These are phyloP conservation scores for Drosophila asahinai DNA, from an alignment of 1,140 invertebrate species.

Conservation along the genomic window DNA sequence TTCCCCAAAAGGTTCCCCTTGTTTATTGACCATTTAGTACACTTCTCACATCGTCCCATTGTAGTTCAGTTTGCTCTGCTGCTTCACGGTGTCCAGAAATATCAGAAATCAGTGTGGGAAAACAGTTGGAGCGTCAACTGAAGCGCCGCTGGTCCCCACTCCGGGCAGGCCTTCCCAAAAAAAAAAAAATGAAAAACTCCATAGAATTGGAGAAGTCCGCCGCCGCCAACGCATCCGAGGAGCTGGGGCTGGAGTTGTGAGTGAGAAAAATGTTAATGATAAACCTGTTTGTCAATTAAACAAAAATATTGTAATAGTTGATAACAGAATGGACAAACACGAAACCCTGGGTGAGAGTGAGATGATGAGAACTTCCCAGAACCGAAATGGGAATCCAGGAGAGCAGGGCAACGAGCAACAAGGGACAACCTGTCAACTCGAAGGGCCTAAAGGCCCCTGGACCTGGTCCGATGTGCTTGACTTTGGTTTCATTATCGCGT, in stretches of 20 bases:
- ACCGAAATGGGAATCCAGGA: conserved; percentile 32
- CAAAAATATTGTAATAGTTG: conserved; percentile 83
- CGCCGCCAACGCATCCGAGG: conserved; percentile 54
- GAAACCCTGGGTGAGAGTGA: conserved; percentile 24
- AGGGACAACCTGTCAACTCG: conserved; percentile 73
- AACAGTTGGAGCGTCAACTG: conserved; percentile 79
- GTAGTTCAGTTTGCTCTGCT: conserved; percentile 22
- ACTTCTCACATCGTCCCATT: conserved; percentile 39
- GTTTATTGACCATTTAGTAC: conserved; percentile 50
- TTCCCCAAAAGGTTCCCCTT: not conserved
- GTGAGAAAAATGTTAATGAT: conserved; percentile 74
- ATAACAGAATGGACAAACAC: conserved; percentile 79
- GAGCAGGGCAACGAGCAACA: conserved; percentile 10
- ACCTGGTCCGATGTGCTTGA: conserved; percentile 71
- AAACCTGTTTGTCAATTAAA: conserved; percentile 84
- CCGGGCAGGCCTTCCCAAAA: conserved; percentile 6
- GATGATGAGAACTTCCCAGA: conserved; percentile 78
- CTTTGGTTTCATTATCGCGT: conserved; percentile 78
- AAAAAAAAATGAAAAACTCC: conserved; percentile 3
- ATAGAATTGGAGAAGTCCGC: conserved; percentile 24
- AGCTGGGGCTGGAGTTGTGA: conserved; percentile 23
- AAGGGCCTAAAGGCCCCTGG: conserved; percentile 63
- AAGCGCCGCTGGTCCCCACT: conserved; percentile 45
- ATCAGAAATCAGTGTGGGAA: conserved; percentile 78
- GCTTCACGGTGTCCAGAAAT: conserved; percentile 54